These are phyloP conservation scores for Cinclus cinclus DNA, from an alignment of 2,113 vertebrate species.

Conservation along the genomic window DNA sequence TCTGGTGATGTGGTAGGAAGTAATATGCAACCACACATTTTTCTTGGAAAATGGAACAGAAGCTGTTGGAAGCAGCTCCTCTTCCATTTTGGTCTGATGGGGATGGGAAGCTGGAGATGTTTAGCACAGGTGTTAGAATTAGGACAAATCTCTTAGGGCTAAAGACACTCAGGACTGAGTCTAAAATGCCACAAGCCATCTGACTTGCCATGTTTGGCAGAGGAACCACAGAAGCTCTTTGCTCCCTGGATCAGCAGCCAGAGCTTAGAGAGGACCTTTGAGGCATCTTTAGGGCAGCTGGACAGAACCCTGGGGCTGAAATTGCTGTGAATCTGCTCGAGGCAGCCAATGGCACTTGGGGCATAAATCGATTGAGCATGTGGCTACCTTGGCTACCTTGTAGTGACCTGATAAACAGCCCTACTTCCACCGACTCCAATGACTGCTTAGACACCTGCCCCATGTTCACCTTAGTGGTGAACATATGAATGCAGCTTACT, in stretches of 20 bases:
- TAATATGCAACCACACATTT: neutral
- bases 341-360: neutral
- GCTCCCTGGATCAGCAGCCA: neutral
- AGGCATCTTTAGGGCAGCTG: neutral
- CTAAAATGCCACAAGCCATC: neutral
- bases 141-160: neutral
- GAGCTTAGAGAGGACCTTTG: neutral
- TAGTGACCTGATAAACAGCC: neutral
- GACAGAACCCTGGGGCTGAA: neutral
- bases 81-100: neutral
- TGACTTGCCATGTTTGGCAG: neutral
- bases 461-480: neutral
- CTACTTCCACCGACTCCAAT: neutral
- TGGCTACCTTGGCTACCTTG: neutral
- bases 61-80: neutral
- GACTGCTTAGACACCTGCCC: neutral
- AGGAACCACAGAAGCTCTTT: neutral
- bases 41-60: neutral
- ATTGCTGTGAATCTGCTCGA: neutral
- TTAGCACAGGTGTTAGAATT: neutral
- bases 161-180: neutral
- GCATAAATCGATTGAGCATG: rapidly evolving
- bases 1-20: neutral
- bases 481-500: neutral
- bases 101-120: neutral